Conservation (phyloP, 2,113 vertebrate genomes). For the Apeltes quadracus region DNA sequence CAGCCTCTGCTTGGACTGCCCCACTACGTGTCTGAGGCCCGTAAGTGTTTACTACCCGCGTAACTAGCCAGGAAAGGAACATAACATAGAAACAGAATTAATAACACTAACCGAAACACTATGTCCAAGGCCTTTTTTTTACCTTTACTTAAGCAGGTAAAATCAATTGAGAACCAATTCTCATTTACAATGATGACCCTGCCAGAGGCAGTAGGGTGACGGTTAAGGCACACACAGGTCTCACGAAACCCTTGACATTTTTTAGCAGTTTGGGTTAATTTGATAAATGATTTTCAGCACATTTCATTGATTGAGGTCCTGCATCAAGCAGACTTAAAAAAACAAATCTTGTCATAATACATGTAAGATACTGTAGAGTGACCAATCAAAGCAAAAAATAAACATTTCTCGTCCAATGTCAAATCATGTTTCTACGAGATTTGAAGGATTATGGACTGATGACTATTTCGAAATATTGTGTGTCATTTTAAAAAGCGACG, state of each 20-base stretch:
- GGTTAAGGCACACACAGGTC: too few relatives aligned
- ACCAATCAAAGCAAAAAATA: slow-evolving; percentile 1
- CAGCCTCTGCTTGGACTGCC: slow-evolving; percentile 73
- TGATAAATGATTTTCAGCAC: not conserved
- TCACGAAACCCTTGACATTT: not conserved
- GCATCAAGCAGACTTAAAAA: not conserved
- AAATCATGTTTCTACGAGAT: not conserved
- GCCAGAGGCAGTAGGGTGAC: too few relatives aligned
- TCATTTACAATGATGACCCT: too few relatives aligned
- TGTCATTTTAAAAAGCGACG: slow-evolving; percentile 26
- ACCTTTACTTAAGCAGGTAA: too few relatives aligned
- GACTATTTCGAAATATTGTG: not conserved
- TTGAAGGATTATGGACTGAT: not conserved
- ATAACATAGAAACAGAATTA: not conserved
- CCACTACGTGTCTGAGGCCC: slow-evolving; percentile 91
- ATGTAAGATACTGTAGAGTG: not conserved
- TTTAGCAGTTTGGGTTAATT: not conserved
- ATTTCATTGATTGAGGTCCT: not conserved
- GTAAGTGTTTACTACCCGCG: slow-evolving; percentile 93
- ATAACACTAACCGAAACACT: not conserved
- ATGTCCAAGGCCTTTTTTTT: too few relatives aligned
- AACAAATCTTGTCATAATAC: not conserved
- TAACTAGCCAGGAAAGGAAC: slow-evolving; percentile 79
- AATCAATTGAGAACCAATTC: too few relatives aligned
- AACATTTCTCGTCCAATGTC: slow-evolving; percentile 2